Conservation (phyloP, 2,888 invertebrate species). For the Carterocephalus palaemon region DNA sequence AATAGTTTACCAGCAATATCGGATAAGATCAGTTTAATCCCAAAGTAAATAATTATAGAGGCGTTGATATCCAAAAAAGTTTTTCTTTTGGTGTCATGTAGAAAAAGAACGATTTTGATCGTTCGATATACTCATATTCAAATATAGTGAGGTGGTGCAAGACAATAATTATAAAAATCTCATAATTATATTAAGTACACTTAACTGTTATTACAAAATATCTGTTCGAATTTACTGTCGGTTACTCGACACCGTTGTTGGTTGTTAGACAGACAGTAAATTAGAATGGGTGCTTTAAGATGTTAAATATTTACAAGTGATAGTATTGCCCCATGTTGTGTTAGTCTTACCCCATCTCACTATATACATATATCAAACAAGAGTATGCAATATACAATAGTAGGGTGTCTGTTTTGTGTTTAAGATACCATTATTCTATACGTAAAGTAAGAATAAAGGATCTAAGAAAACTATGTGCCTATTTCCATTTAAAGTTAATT, state of each 20-base stretch:
- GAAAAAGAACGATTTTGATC: background rate
- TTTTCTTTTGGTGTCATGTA: background rate
- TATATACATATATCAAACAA: slow-evolving; percentile 3
- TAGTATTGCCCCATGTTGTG: too few species aligned
- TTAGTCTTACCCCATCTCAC: too few species aligned
- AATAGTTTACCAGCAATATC: background rate
- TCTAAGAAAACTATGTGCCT: slow-evolving; percentile 29
- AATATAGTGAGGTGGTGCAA: too few species aligned
- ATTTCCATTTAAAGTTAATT: slow-evolving; percentile 1
- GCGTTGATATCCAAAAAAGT: slow-evolving; percentile 2
- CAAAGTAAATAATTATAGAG: slow-evolving; percentile 7
- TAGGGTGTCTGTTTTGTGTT: slow-evolving; percentile 2
- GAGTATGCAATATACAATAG: slow-evolving; percentile 8
- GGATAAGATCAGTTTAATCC: slow-evolving; percentile 1
- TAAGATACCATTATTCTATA: slow-evolving; percentile 14
- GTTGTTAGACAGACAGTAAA: too few species aligned
- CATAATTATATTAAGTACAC: too few species aligned
- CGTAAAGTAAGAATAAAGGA: slow-evolving; percentile 8
- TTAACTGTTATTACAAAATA: too few species aligned
- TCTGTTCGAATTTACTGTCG: too few species aligned
- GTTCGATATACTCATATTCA: too few species aligned
- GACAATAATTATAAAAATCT: too few species aligned
- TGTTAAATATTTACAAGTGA: too few species aligned
- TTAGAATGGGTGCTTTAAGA: too few species aligned
- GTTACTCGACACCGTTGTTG: too few species aligned